These are phyloP conservation scores for Bombus haemorrhoidalis DNA, from an alignment of 1,140 invertebrate species.

Conservation along the genomic window DNA sequence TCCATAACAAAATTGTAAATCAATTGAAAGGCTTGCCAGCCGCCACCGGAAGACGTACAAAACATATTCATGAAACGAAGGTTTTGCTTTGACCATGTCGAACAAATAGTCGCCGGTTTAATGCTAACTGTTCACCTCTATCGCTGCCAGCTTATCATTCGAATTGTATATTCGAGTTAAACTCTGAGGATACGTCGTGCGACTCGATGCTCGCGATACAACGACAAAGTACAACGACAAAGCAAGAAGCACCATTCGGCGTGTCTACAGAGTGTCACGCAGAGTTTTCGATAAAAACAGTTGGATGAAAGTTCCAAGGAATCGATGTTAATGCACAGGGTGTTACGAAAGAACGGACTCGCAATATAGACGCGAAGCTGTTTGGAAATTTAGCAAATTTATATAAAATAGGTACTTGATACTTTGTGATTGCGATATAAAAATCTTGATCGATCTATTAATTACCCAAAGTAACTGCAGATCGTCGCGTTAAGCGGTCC, in stretches of 20 bases:
- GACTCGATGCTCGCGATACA: neutral
- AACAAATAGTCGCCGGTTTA: neutral
- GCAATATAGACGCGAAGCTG: too few species aligned
- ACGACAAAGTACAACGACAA: neutral
- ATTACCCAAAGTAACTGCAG: too few species aligned
- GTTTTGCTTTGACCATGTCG: constrained; percentile 22
- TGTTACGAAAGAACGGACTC: too few species aligned
- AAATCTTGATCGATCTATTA: too few species aligned
- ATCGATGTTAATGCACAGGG: too few species aligned
- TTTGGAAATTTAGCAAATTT: too few species aligned
- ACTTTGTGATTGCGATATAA: too few species aligned
- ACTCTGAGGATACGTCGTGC: neutral
- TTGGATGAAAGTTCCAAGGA: neutral
- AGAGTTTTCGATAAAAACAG: constrained; percentile 5
- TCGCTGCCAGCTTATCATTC: constrained; percentile 16
- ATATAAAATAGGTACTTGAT: too few species aligned
- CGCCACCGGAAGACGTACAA: neutral
- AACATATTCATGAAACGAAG: constrained; percentile 11
- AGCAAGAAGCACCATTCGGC: constrained; percentile 14
- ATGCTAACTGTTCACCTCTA: neutral
- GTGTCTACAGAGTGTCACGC: neutral
- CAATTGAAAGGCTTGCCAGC: neutral
- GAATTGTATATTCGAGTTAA: constrained; percentile 7
- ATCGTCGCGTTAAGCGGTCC: too few species aligned
- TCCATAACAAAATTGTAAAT: neutral